Evolutionary conservation across 92 coral and sea anemone genomes (phyloP).

Genomic region (Paramuricea clavata): DNA sequence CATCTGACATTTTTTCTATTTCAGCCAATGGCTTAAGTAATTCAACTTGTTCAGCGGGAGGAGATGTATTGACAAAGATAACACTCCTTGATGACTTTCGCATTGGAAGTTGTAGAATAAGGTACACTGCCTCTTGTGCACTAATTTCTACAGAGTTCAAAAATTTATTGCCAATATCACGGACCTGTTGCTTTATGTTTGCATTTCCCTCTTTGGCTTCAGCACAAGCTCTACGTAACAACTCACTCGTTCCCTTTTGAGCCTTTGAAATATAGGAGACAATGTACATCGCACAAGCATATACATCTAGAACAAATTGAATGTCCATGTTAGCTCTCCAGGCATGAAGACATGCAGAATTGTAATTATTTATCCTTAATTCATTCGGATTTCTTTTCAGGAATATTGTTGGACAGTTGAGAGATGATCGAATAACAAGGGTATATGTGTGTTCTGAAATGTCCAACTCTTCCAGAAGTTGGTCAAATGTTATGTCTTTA

Average conservation of each 20-base stretch:
- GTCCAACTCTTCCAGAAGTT: constrained; percentile 10
- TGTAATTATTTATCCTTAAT: constrained; percentile 59
- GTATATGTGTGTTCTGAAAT: constrained; percentile 35
- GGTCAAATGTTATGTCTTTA: neutral
- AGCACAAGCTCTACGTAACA: neutral
- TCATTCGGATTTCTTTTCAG: constrained; percentile 75
- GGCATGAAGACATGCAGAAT: constrained; percentile 57
- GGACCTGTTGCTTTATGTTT: neutral
- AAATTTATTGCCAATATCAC: neutral
- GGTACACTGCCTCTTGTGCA: neutral
- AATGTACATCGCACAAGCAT: neutral
- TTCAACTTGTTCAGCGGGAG: constrained; percentile 35
- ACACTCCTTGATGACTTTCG: constrained; percentile 53
- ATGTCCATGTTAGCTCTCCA: constrained; percentile 13
- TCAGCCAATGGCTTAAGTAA: constrained; percentile 33
- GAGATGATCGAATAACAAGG: constrained; percentile 68
- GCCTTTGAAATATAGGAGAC: neutral
- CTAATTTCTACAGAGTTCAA: neutral
- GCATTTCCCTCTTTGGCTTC: neutral
- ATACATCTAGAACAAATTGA: constrained; percentile 25
- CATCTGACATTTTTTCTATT: constrained; percentile 54
- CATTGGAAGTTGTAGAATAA: constrained; percentile 56
- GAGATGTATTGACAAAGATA: constrained; percentile 53
- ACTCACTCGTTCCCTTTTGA: neutral
- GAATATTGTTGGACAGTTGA: constrained; percentile 61